phyloP scores from a whole-genome alignment of 2,797 vertebrate genomes.

The Sphaeramia orbicularis region DNA sequence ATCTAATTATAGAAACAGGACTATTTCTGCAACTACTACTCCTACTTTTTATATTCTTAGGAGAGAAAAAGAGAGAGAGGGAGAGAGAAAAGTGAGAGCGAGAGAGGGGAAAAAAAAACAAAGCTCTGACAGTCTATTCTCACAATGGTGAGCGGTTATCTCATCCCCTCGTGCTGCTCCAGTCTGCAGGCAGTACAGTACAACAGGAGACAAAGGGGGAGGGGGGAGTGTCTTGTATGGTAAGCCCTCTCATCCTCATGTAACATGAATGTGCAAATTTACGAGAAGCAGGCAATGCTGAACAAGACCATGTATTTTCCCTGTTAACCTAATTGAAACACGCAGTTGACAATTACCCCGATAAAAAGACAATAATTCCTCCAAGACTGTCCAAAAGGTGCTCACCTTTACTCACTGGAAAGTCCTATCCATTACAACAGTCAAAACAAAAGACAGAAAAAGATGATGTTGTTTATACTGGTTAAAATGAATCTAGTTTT shows the following conservation, averaged over 20 bases:
- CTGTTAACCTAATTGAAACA: constrained; percentile 46
- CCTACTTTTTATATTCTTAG: constrained; percentile 71
- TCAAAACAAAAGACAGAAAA: constrained; percentile 70
- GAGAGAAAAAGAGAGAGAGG: constrained; percentile 41
- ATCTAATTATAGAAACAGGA: constrained; percentile 84
- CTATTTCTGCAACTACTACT: constrained; percentile 79
- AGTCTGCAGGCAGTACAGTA: constrained; percentile 71
- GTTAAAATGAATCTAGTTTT: constrained; percentile 78
- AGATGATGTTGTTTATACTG: constrained; percentile 71
- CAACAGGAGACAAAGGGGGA: constrained; percentile 53
- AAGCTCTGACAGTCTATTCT: constrained; percentile 79
- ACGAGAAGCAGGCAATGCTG: constrained; percentile 40
- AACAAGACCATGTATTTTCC: constrained; percentile 27
- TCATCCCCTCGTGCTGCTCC: constrained; percentile 74
- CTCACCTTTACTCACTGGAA: constrained; percentile 11
- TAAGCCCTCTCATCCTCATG: constrained; percentile 69
- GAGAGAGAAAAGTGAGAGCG: constrained; percentile 7
- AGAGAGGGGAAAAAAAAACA: constrained; percentile 47
- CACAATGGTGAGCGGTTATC: constrained; percentile 76
- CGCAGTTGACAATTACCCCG: constrained; percentile 27
- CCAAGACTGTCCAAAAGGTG: constrained; percentile 24
- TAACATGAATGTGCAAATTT: constrained; percentile 79
- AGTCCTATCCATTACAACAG: constrained; percentile 60
- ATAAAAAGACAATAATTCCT: constrained; percentile 49
- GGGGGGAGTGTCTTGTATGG: constrained; percentile 54